Conservation (phyloP, 2,888 invertebrate genomes). For the Troides aeacus region DNA sequence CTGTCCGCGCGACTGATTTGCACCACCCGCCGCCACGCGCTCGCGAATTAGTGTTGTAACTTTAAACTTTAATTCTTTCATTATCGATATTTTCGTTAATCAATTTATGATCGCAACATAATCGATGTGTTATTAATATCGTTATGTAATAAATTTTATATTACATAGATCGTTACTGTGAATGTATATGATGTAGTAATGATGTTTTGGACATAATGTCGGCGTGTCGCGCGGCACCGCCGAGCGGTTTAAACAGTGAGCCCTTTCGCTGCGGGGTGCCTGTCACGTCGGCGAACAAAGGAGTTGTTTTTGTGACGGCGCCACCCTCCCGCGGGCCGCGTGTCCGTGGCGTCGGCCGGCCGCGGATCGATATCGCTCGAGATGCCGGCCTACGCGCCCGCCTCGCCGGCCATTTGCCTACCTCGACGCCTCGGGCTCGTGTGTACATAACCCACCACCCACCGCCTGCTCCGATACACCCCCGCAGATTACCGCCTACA, state of each 20-base stretch:
- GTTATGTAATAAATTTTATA: too few species aligned
- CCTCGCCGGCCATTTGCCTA: constrained; percentile 79
- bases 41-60: constrained; percentile 64
- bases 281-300: constrained; percentile 68
- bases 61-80: constrained; percentile 33
- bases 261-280: constrained; percentile 36
- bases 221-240: not conserved
- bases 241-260: constrained; percentile 15
- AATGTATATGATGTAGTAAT: too few species aligned
- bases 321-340: constrained; percentile 48
- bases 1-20: constrained; percentile 79
- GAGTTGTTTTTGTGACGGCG: constrained; percentile 69
- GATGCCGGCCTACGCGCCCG: constrained; percentile 77
- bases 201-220: not conserved
- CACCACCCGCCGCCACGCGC: constrained; percentile 72
- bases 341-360: constrained; percentile 65
- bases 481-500: constrained; percentile 79
- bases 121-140: too few species aligned
- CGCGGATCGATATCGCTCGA: constrained; percentile 78
- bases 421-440: constrained; percentile 79
- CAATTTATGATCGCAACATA: not conserved
- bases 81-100: constrained; percentile 41
- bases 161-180: too few species aligned
- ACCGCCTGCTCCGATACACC: constrained; percentile 71
- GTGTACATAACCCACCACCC: constrained; percentile 77